These are phyloP conservation scores for Alca torda DNA, from an alignment of 2,797 vertebrate species.

Conservation along the genomic window DNA sequence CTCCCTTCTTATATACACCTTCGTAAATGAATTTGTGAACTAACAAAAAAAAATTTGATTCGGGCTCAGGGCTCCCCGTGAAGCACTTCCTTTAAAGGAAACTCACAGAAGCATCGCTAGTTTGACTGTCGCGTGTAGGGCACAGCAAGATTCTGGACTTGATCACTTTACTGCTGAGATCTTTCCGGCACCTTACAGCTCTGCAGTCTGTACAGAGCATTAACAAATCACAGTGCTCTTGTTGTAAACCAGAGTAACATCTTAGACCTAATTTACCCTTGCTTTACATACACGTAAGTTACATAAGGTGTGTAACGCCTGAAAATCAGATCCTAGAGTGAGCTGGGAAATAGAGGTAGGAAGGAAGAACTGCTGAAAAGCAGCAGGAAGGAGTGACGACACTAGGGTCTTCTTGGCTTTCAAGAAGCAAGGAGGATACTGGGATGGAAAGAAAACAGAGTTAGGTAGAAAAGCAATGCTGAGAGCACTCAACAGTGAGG, in stretches of 20 bases:
- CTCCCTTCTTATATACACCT: neutral
- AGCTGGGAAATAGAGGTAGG: neutral
- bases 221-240: neutral
- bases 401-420: neutral
- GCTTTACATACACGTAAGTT: neutral
- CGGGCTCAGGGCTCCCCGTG: neutral
- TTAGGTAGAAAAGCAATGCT: neutral
- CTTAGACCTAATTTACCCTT: neutral
- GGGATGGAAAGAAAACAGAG: neutral
- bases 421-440: neutral
- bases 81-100: neutral
- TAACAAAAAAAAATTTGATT: neutral
- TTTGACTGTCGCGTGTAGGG: neutral
- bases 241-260: neutral
- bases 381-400: neutral
- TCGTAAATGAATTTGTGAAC: neutral
- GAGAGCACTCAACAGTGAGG: neutral
- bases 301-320: neutral
- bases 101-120: neutral
- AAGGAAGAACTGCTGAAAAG: neutral
- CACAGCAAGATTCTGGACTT: constrained; percentile 19
- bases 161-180: neutral
- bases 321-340: neutral
- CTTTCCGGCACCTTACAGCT: neutral
- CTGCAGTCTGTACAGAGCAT: neutral